Conservation (phyloP, 2,113 vertebrate genomes). For the Danionella cerebrum region DNA sequence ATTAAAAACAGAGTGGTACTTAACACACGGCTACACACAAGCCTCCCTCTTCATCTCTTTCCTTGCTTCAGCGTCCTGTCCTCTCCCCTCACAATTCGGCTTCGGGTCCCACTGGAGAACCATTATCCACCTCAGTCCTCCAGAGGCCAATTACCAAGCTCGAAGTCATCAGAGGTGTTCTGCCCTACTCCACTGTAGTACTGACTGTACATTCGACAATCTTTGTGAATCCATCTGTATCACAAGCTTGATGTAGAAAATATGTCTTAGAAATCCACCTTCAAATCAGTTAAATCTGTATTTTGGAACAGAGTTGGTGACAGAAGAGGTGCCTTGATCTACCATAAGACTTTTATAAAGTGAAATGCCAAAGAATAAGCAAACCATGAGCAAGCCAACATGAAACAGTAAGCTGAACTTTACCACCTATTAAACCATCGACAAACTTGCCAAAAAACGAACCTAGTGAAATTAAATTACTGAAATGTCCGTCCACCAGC, state of each 20-base stretch:
- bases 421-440: too few relatives aligned
- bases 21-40: conserved; percentile 39
- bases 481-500: too few relatives aligned
- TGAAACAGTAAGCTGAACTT: too few relatives aligned
- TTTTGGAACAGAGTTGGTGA: too few relatives aligned
- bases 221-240: neutral
- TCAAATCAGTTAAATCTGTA: too few relatives aligned
- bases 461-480: too few relatives aligned
- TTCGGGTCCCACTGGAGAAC: conserved; percentile 24
- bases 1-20: conserved; percentile 42
- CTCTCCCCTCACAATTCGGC: conserved; percentile 26
- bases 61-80: conserved; percentile 27
- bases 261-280: neutral
- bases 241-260: neutral
- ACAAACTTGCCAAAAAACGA: too few relatives aligned
- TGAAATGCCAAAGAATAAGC: too few relatives aligned
- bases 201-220: conserved; percentile 14
- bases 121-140: conserved; percentile 36
- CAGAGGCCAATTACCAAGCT: conserved; percentile 40
- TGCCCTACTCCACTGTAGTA: conserved; percentile 12
- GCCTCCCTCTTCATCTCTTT: conserved; percentile 27
- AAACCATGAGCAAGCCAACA: too few relatives aligned
- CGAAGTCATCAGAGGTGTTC: conserved; percentile 27
- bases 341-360: too few relatives aligned
- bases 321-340: too few relatives aligned